A percentile compares a stretch with the other conserved stretches of the same genome.
These are phyloP conservation scores for Clitarchus hookeri DNA, from an alignment of 2,888 invertebrate species.

Conservation along the genomic window DNA sequence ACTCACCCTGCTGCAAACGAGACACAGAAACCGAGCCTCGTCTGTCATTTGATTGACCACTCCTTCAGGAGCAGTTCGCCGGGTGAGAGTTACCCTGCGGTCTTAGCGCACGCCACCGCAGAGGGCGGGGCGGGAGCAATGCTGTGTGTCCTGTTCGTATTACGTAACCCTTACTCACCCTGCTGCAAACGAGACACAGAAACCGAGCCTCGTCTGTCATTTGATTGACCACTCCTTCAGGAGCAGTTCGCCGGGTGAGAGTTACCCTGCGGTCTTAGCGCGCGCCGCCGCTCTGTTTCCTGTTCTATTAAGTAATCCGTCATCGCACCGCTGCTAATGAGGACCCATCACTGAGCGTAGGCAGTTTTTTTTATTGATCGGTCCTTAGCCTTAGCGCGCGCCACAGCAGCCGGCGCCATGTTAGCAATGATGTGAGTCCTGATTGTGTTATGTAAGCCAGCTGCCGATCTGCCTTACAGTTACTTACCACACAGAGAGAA, in stretches of 20 bases:
- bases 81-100: background rate
- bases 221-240: constrained; percentile 10
- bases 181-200: background rate
- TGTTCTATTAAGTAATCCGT: background rate
- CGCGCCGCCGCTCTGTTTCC: background rate
- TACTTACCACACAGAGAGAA: too few relatives aligned
- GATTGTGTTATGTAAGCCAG: too few relatives aligned
- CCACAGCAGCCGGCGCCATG: too few relatives aligned
- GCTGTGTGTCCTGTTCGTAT: background rate
- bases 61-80: constrained; percentile 9
- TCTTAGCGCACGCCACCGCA: background rate
- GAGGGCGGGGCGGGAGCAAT: background rate
- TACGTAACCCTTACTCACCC: too few relatives aligned
- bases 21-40: background rate
- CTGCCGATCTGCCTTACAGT: too few relatives aligned
- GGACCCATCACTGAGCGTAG: too few relatives aligned
- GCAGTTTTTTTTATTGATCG: too few relatives aligned
- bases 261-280: background rate
- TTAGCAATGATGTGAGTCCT: too few relatives aligned
- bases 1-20: background rate
- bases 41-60: background rate
- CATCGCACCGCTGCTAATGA: too few relatives aligned
- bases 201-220: background rate
- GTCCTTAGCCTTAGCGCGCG: too few relatives aligned
- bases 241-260: background rate